Evolutionary conservation across 2,888 invertebrate genomes (phyloP), one percentile per base, ranked within the genome.

Genomic region (Ceraclea dissimilis): DNA sequence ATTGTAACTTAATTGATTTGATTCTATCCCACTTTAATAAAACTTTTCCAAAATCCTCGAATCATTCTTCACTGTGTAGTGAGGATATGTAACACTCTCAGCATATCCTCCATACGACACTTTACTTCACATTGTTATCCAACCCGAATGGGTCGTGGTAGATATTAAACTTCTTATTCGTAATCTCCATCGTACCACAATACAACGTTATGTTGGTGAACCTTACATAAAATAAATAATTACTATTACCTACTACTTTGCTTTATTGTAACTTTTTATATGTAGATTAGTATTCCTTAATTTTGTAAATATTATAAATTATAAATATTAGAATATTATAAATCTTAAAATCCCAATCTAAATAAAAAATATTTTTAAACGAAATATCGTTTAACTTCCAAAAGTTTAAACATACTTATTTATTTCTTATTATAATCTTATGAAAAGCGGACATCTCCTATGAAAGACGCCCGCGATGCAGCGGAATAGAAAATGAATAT

Each of bases 1-100:
- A 77, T 77, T 31, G 18, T 39, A 34, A 20, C 16, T 8, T 16
- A 26, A 31, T 49, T n/a, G n/a, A n/a, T 31, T 17, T 49, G 22
- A 26, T 13, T 49, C 49, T 31, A 13, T 49, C 39, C 39, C 4
- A 5, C 13, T 16, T 39, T 39, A 39, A 39, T 39, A 13, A 13
- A 39, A 16, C 31, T 11, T 31, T 31, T 16, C 39, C 13, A 16
- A 13, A 16, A 11, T 8, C 31, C 39, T 8, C 5, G 16, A 39
- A 39, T 39, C 39, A 16, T 39, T 39, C 13, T 16, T 5, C 39
- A 13, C 13, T 16, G 16, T 13, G 16, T 39, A 8, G 39, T 39
- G 26, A 26, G n/a, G n/a, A 26, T 16, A 39, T 31, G 11, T 11
- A 8, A 8, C 31, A 31, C 13, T n/a, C 5, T 39, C 39, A 39